These are phyloP conservation scores for Lepus timidus DNA, from an alignment of 2,113 vertebrate genomes.

Conservation along the genomic window DNA sequence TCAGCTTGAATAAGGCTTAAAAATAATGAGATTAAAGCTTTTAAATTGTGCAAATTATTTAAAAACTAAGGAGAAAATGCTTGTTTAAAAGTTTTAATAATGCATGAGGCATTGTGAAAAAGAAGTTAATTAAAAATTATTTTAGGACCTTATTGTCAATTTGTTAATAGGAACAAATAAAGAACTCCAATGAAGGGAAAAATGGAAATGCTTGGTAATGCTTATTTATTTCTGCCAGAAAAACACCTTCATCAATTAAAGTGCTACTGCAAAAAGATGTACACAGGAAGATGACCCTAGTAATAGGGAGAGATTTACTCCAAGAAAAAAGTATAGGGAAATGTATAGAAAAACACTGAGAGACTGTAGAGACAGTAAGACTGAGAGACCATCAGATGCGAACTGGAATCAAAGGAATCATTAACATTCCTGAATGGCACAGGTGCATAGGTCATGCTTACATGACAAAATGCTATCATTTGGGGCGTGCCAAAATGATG, in stretches of 20 bases:
- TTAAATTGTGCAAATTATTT: not conserved
- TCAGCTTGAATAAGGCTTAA: not conserved
- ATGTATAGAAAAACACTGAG: not conserved
- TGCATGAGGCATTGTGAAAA: not conserved
- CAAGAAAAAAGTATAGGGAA: not conserved
- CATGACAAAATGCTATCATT: not conserved
- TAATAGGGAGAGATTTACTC: not conserved
- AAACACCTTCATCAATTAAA: not conserved
- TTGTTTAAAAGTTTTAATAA: not conserved
- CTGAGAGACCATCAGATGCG: not conserved
- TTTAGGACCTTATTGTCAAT: not conserved
- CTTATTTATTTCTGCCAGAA: not conserved
- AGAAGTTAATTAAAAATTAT: conserved; percentile 48
- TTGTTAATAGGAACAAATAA: not conserved
- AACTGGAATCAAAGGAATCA: accelerated
- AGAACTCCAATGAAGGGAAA: not conserved
- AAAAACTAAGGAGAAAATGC: not conserved
- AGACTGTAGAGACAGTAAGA: accelerated
- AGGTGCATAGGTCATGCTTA: accelerated
- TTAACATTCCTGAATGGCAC: not conserved
- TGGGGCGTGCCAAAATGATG: not conserved
- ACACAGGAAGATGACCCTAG: not conserved
- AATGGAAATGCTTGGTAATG: not conserved
- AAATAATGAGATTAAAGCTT: not conserved
- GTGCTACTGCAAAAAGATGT: not conserved